Base-by-base conservation (phyloP, 2,888 invertebrate species). In the Tolmerus cingulatus region DNA sequence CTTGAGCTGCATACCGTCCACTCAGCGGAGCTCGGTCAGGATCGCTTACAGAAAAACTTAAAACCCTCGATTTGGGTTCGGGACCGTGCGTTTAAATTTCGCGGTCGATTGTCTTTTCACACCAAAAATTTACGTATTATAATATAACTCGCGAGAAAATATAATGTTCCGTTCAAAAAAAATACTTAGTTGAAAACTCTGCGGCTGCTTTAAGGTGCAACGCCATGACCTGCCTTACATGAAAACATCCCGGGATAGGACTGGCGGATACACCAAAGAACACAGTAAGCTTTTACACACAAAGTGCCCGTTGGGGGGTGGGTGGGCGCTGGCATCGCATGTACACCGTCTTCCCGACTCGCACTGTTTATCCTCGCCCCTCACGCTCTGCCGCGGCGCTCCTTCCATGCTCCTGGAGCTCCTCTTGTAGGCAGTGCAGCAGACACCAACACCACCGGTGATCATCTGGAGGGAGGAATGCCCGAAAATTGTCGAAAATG, bases 171-270 rank as follows among this genome's bases (percentile, higher is more conserved):
- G 87, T 82, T 34, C 78, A 89, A 88, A 66, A 19, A 23, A 82
- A 88, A 87, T 23, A 19, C 66, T 66, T 23, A 66, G n/a, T 76
- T 9, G 37, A 76, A 34, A 76, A 87, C 88, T 77, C 87, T 89
- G 88, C 88, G 87, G 87, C 74, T 74, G 46, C 85, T 37, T 74
- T 43, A 66, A 88, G 34, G 57, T 88, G 88, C 89, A 88, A 90
- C 90, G 91, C 91, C 92, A 92, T 92, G 92, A 92, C 92, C 92
- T 92, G 92, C 92, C 92, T 91, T 92, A 92, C 92, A 91, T 91
- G 92, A 90, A 91, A 92, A 92, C 92, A 92, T 92, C 92, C 92
- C 92, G 92, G 92, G 92, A 91, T 92, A 92, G 92, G 92, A 92
- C 92, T 92, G 91, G 91, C 91, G 89, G 88, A 89, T 89, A 43